Conservation (phyloP, 2,113 vertebrate genomes). For the Crypturellus undulatus region DNA sequence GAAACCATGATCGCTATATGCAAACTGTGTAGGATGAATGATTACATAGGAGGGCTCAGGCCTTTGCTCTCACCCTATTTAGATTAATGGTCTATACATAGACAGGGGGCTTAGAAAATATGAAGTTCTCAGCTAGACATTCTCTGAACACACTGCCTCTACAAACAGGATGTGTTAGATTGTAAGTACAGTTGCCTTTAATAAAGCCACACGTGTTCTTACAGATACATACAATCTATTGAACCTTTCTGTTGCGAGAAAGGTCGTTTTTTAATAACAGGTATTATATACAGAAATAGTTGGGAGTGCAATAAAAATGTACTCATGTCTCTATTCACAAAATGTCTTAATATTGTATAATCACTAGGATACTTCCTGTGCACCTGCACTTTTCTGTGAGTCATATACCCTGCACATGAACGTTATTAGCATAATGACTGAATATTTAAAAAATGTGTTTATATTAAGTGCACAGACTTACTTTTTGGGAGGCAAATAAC, state of each 20-base stretch:
- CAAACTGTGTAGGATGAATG: background rate
- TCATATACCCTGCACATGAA: background rate
- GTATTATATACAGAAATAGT: background rate
- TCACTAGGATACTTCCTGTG: background rate
- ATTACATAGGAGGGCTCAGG: background rate
- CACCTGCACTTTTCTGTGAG: conserved; percentile 11
- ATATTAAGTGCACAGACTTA: background rate
- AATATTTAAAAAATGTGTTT: background rate
- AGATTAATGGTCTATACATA: background rate
- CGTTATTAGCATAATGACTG: background rate
- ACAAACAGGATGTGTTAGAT: background rate
- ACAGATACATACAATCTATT: background rate
- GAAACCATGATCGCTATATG: background rate
- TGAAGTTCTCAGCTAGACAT: background rate
- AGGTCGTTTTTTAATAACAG: background rate
- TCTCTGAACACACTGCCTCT: background rate
- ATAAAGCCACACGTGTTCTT: background rate
- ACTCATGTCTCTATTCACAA: background rate
- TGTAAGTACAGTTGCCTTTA: background rate
- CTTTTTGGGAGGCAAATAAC: background rate
- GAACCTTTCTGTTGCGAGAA: background rate
- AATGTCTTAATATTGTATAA: conserved; percentile 6
- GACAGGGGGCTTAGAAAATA: background rate
- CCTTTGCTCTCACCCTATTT: background rate
- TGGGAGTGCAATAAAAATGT: background rate